Evolutionary conservation across 2,888 invertebrate species (phyloP).

Genomic region (Alviniconcha strummeri): DNA sequence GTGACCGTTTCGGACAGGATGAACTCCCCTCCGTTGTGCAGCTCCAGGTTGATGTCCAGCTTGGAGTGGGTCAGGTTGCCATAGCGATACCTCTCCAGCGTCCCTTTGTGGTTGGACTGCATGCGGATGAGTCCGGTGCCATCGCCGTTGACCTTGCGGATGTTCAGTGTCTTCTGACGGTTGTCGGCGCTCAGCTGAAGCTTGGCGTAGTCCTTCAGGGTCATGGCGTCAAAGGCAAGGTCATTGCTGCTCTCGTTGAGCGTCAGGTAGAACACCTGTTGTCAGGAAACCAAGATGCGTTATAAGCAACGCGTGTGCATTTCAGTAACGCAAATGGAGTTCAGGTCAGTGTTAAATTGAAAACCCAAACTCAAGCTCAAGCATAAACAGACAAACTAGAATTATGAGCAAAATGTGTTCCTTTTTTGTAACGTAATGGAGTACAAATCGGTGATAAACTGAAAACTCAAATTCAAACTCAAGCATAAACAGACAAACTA

Average conservation of each 20-base stretch:
- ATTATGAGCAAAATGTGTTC: too few relatives aligned
- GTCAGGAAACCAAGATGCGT: not conserved
- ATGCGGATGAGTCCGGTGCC: conserved; percentile 59
- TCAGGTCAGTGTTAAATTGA: too few relatives aligned
- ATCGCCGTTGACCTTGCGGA: conserved; percentile 53
- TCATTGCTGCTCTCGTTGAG: conserved; percentile 46
- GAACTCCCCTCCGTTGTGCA: conserved; percentile 61
- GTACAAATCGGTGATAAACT: too few relatives aligned
- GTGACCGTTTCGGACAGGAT: conserved; percentile 58
- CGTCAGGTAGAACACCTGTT: conserved; percentile 50
- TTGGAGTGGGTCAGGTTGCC: conserved; percentile 50
- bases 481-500: too few relatives aligned
- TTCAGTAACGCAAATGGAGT: too few relatives aligned
- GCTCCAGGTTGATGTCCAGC: conserved; percentile 57
- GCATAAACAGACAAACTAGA: too few relatives aligned
- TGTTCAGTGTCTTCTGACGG: conserved; percentile 45
- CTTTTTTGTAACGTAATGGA: too few relatives aligned
- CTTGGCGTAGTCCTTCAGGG: conserved; percentile 57
- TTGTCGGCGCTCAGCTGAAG: conserved; percentile 52
- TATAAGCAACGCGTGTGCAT: too few relatives aligned
- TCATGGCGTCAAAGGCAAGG: conserved; percentile 50
- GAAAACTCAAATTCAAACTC: too few relatives aligned
- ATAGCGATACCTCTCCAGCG: conserved; percentile 48
- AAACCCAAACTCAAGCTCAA: too few relatives aligned
- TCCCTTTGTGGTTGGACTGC: conserved; percentile 53